Evolutionary conservation across 2,113 vertebrate species (phyloP), one percentile per base, ranked within the genome.

Genomic region (Ondatra zibethicus): DNA sequence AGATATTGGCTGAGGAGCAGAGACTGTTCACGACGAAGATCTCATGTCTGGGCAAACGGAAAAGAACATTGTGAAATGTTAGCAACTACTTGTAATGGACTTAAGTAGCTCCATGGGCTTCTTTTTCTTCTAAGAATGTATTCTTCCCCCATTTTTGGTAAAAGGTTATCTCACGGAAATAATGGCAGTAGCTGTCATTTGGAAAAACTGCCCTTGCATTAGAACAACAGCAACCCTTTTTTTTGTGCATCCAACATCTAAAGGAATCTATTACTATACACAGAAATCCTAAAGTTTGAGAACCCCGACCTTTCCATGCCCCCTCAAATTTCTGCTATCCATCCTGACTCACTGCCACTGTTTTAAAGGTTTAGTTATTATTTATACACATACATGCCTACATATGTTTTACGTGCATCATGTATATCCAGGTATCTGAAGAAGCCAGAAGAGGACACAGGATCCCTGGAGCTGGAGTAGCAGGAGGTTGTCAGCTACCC

Each of bases 1-100:
- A 55, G 76, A n/a, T 13, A 31, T 45, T 89, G 92, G 91, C 88
- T 31, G 45, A 52, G 61, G 45, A 72, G 88, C 88, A 90, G 91
- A 68, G 85, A 68, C 14, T 27, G 50, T n/a, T 42, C 66, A 55
- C 47, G 73, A 84, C 76, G 55, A 47, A 87, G 61, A n/a, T 89
- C 78, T 85, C 77, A 76, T 45, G 27, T 80, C 78, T 82, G 72
- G 52, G 55, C 91, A 77, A 92, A 52, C 50, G 88, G 65, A 61
- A 89, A 86, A 47, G 50, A 72, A 36, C 61, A 47, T 36, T 12
- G 29, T 95, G 85, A 87, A 73, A 55, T 61, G 10, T 29, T 27
- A 91, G 63, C 50, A 70, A 39, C 50, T 70, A 14, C 58, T 65
- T 31, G 21, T 11, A 52, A 19, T 4, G 21, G 65, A 86, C 29